Base-by-base conservation (phyloP, 2,113 vertebrate species). In the Collichthys lucidus region DNA sequence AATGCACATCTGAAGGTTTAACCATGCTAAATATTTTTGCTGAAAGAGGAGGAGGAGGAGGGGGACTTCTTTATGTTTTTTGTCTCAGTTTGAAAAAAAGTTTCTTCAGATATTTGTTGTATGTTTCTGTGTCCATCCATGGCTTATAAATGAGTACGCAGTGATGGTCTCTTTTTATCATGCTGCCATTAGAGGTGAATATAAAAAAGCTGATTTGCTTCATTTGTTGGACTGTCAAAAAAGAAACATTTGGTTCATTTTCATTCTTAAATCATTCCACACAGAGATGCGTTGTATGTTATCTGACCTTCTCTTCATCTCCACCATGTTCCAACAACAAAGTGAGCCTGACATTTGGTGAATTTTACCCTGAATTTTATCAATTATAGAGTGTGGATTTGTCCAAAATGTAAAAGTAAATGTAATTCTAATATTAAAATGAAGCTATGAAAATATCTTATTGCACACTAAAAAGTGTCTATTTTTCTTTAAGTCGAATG, bases 381-480 rank as follows among this genome's bases (percentile, higher is more conserved):
- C 88, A 94, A 92, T 83, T 92, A 92, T 93, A 91, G 87, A 92
- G 83, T 93, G 90, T 90, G 88, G 88, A 90, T 94, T 95, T 95
- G 93, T 95, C 92, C 91, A 92, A 93, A 93, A 92, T 91, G 92
- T 94, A 93, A 92, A 91, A 94, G 85, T 93, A 91, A 94, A 93
- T 95, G 93, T 94, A 91, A 94, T 93, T 93, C 91, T 91, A 91
- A 93, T 89, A 94, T 95, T 94, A 93, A 95, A 94, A 94, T 85
- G 73, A 92, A 90, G 61, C 89, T 83, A 91, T 92, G 84, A 91
- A 89, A 93, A 87, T 87, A 89, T 62, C 46, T 64, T 16, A 40
- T 29, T 84, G 83, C 20, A 35, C 79, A 79, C 72, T 82, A 65
- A 85, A 73, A 26, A 26, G 82, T 86, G 79, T 88, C 40, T 17